Evolutionary conservation across 2,888 invertebrate genomes (phyloP), one percentile per base, ranked within the genome.

Genomic region (Erynnis tages): DNA sequence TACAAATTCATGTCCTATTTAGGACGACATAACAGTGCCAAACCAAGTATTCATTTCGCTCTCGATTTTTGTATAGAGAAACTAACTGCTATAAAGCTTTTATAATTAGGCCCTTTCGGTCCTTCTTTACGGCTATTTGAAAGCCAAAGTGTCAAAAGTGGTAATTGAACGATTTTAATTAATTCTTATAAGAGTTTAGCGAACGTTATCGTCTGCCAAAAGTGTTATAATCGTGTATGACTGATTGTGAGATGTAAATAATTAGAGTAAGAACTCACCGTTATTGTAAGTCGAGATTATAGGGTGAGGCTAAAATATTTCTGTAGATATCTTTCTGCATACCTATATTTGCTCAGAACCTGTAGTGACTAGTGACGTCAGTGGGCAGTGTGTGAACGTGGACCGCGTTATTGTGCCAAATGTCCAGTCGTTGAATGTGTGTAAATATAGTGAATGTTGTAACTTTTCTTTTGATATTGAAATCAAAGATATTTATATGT

Each of bases 171-270:
- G 52, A 52, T 45, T 52, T 52, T 52, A 52, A 55, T 55, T 58
- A 54, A 52, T 40, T 53, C 52, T 53, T 49, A 23, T 55, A 53
- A 45, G 37, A 30, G 41, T 52, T 52, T 65, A 64, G 64, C 73
- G 71, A 73, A 68, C 66, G 69, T 76, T 71, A 71, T 73, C 76
- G 72, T 82, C 81, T 85, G 85, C 87, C 85, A 86, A 87, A 85
- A 40, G 49, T 50, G 41, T 50, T 25, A 81, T 81, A 79, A 77
- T 76, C 72, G 72, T 75, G 78, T 86, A 84, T 80, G 88, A 88
- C 88, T 89, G 88, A 89, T 81, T 83, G 86, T 86, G 84, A 84
- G 82, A 79, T 87, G 89, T 88, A 88, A 72, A 87, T 88, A 88
- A 67, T 66, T 86, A 86, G 82, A 67, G 57, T 86, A 86, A 87